Base-by-base conservation (phyloP, 2,888 invertebrate genomes). In the Tachina fera region DNA sequence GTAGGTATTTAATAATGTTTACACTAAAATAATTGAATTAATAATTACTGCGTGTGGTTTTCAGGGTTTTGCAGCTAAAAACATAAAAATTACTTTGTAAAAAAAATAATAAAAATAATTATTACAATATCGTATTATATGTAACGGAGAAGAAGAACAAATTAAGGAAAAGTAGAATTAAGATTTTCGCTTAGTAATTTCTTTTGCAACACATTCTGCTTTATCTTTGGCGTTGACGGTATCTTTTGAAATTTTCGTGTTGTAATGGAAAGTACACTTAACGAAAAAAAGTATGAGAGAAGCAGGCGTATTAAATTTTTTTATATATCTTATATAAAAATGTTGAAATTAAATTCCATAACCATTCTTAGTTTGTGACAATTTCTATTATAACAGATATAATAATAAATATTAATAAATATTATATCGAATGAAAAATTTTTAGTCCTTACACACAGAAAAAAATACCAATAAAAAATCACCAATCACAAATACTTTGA, bases 11-110 rank as follows among this genome's bases (percentile, higher is more conserved):
- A 81, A 81, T 88, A 85, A 89, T 91, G 90, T 90, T 91, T 90
- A 89, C 90, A 91, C 91, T 89, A 88, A 90, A 90, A 91, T 91
- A 91, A 91, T 91, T 91, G 90, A 91, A 91, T 91, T 91, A 91
- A 91, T 91, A 91, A 91, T 90, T 91, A 90, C 91, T 91, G 90
- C 91, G 91, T 91, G 91, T 90, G 91, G 91, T 91, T 91, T 91
- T 90, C 91, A 91, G 90, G 89, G 89, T 91, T 90, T 90, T 87
- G 87, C 88, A 90, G 91, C 91, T 91, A 91, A 90, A 89, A 89
- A 83, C 61, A 86, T 67, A 84, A 67, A 81, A 74, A 85, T 81
- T 81, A 82, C 84, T 84, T 76, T 49, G 39, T 11, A 58, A 56
- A 68, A 74, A 75, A 74, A 43, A 58, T 41, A 72, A 58, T 60